Conservation (phyloP, 2,888 invertebrate species). For the Clitarchus hookeri region DNA sequence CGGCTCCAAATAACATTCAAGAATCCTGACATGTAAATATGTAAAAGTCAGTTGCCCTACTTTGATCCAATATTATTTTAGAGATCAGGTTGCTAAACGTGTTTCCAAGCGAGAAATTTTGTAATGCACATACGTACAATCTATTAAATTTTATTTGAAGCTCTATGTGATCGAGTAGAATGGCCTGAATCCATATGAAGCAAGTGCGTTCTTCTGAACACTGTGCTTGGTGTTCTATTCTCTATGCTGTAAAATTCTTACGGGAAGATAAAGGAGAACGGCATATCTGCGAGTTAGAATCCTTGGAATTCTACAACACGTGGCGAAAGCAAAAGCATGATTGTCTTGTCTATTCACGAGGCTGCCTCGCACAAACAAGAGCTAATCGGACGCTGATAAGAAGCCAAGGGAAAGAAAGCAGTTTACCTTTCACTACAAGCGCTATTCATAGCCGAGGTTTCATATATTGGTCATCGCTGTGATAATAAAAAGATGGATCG, state of each 20-base stretch:
- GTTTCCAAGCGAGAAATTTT: no score
- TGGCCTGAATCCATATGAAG: no score
- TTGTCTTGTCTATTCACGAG: not conserved
- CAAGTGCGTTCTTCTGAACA: no score
- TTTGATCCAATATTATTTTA: no score
- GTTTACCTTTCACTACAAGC: not conserved
- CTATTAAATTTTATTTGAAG: no score
- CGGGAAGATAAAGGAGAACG: not conserved
- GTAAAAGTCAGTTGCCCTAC: no score
- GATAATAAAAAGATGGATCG: not conserved
- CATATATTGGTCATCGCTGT: not conserved
- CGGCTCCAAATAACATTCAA: no score
- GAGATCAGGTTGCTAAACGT: no score
- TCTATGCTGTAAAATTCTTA: not conserved
- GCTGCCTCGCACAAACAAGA: not conserved
- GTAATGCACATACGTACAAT: no score
- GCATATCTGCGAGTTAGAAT: not conserved
- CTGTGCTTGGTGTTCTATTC: no score
- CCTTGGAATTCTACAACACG: not conserved
- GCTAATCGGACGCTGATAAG: not conserved
- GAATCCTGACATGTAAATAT: no score
- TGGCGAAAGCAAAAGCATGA: not conserved
- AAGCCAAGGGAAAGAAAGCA: not conserved
- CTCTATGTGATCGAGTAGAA: no score
- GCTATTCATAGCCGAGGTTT: slow-evolving; percentile 8